Evolutionary conservation across 2,888 invertebrate genomes (phyloP).

Genomic region (Parnassius glacialis): DNA sequence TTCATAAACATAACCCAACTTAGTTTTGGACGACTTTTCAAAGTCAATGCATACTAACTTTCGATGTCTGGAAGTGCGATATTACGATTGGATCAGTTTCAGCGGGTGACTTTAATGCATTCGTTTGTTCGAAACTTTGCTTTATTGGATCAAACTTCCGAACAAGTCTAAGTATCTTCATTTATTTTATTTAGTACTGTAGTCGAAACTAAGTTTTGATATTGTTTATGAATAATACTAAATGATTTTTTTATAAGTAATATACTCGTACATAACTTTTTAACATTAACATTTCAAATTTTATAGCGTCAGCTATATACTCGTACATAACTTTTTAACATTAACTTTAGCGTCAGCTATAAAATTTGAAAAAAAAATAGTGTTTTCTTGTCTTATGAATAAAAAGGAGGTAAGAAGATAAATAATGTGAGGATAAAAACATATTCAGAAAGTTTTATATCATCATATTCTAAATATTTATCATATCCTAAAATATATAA

Average conservation of each 20-base stretch:
- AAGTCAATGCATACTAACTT: constrained; percentile 82
- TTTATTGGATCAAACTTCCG: constrained; percentile 71
- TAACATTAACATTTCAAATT: too few relatives aligned
- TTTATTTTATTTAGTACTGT: constrained; percentile 51
- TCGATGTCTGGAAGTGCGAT: constrained; percentile 78
- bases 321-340: too few relatives aligned
- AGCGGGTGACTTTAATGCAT: constrained; percentile 76
- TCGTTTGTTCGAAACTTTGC: constrained; percentile 78
- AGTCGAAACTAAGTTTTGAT: constrained; percentile 43
- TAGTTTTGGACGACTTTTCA: constrained; percentile 81
- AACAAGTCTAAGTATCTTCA: constrained; percentile 67
- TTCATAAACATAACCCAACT: constrained; percentile 81
- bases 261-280: too few relatives aligned
- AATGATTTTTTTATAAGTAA: not conserved
- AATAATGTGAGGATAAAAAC: too few relatives aligned
- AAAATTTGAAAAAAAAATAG: too few relatives aligned
- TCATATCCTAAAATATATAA: too few relatives aligned
- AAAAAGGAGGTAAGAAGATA: too few relatives aligned
- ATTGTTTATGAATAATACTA: constrained; percentile 27
- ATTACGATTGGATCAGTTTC: constrained; percentile 79
- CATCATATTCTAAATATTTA: too few relatives aligned
- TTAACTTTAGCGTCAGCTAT: too few relatives aligned
- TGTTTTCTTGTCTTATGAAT: too few relatives aligned
- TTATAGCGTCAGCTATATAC: too few relatives aligned
- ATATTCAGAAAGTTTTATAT: too few relatives aligned